Conservation (phyloP, 2,888 invertebrate genomes). For the Rhagium mordax region DNA sequence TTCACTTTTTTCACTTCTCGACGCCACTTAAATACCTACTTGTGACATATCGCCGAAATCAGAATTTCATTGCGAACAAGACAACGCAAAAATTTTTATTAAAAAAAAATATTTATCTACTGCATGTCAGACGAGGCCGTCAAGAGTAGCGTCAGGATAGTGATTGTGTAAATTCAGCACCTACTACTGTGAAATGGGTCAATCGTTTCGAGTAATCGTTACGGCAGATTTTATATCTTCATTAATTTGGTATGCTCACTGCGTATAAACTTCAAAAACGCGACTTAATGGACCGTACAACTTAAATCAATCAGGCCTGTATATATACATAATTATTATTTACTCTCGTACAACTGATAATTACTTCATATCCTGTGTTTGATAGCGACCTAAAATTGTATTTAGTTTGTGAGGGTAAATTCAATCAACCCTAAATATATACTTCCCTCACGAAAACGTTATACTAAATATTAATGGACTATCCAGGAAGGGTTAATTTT, state of each 20-base stretch:
- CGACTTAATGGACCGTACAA: background rate
- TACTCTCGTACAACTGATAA: constrained; percentile 11
- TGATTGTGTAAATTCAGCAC: no score
- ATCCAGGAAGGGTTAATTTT: constrained; percentile 1
- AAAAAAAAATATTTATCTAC: no score
- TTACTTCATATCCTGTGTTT: constrained; percentile 7
- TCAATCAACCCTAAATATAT: constrained; percentile 13
- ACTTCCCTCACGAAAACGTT: constrained; percentile 11
- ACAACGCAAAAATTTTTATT: no score
- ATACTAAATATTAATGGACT: constrained; percentile 13
- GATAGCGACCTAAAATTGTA: constrained; percentile 10
- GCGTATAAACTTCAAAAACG: background rate
- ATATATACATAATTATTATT: constrained; percentile 7
- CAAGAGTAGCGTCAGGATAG: no score
- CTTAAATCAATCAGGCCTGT: constrained; percentile 8
- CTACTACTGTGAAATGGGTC: background rate
- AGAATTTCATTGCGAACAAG: no score
- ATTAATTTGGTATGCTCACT: background rate
- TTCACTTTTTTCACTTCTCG: no score
- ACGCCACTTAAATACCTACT: no score
- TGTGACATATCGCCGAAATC: no score
- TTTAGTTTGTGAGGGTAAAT: constrained; percentile 9
- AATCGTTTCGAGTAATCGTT: background rate
- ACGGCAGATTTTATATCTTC: background rate
- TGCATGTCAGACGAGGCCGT: no score